Evolutionary conservation across 2,888 invertebrate genomes (phyloP).

Genomic region (Esperia sulphurella): DNA sequence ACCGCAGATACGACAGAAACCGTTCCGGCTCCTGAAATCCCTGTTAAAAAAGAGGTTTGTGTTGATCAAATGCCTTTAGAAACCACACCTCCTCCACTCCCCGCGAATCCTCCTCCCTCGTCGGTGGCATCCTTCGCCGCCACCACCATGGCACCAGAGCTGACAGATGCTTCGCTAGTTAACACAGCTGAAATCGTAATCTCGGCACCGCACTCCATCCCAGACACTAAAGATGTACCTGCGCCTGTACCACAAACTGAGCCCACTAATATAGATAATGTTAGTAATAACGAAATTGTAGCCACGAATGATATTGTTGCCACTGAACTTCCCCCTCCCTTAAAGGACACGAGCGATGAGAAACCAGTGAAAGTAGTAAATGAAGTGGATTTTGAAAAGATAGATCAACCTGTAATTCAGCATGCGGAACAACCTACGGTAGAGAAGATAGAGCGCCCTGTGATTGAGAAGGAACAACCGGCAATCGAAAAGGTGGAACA

Average conservation of each 20-base stretch:
- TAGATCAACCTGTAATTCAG: background rate
- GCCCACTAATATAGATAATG: conserved; percentile 7
- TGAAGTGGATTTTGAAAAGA: background rate
- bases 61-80: conserved; percentile 80
- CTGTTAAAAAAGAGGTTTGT: conserved; percentile 76
- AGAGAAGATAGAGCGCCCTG: background rate
- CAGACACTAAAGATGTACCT: conserved; percentile 36
- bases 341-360: conserved; percentile 27
- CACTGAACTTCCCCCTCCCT: conserved; percentile 28
- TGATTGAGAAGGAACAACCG: background rate
- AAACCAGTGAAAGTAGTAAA: conserved; percentile 8
- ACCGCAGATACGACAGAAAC: conserved; percentile 51
- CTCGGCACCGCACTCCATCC: conserved; percentile 40
- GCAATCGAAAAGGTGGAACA: background rate
- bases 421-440: background rate
- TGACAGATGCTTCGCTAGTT: conserved; percentile 65
- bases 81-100: conserved; percentile 85
- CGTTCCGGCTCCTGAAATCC: conserved; percentile 62
- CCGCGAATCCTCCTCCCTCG: conserved; percentile 86
- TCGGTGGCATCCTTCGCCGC: conserved; percentile 87
- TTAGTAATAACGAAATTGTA: conserved; percentile 14
- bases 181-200: conserved; percentile 57
- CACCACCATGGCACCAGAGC: conserved; percentile 81
- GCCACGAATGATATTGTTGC: conserved; percentile 12
- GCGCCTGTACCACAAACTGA: conserved; percentile 10